A percentile compares a stretch with the other conserved stretches of the same genome.
These are phyloP conservation scores for Orchesellides sinensis DNA, from an alignment of 2,888 invertebrate species.

Conservation along the genomic window DNA sequence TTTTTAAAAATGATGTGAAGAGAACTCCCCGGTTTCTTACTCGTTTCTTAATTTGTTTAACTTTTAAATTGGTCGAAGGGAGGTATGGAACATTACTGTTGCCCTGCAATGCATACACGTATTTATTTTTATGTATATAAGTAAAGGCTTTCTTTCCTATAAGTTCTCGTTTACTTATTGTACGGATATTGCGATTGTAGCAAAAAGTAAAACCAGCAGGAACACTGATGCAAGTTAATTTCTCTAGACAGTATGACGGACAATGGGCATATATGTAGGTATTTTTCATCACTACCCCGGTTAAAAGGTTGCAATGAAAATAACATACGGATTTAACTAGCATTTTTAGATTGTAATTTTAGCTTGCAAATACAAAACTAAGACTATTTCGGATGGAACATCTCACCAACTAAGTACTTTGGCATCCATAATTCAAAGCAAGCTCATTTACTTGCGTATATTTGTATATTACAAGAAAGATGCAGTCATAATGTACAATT, in stretches of 20 bases:
- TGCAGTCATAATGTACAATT: background rate
- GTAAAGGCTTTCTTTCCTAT: no score
- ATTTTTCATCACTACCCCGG: background rate
- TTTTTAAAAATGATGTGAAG: conserved; percentile 18
- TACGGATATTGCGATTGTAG: background rate
- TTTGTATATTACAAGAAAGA: background rate
- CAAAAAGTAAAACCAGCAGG: conserved; percentile 31
- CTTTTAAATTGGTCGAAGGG: no score
- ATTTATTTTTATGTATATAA: no score
- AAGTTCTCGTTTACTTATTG: no score
- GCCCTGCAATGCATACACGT: no score
- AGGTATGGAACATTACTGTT: no score
- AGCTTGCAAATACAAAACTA: no score
- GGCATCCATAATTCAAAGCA: no score
- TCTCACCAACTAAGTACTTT: no score
- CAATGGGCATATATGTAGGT: background rate
- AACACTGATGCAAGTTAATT: background rate
- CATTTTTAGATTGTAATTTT: no score
- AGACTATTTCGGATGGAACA: background rate
- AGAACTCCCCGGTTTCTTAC: conserved; percentile 8
- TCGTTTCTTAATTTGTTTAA: conserved; percentile 41
- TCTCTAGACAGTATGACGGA: background rate
- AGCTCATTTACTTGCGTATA: no score
- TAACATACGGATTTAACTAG: background rate
- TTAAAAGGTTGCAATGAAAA: background rate